These are phyloP conservation scores for Portevinia maculata DNA, from an alignment of 2,888 invertebrate species.

Conservation along the genomic window DNA sequence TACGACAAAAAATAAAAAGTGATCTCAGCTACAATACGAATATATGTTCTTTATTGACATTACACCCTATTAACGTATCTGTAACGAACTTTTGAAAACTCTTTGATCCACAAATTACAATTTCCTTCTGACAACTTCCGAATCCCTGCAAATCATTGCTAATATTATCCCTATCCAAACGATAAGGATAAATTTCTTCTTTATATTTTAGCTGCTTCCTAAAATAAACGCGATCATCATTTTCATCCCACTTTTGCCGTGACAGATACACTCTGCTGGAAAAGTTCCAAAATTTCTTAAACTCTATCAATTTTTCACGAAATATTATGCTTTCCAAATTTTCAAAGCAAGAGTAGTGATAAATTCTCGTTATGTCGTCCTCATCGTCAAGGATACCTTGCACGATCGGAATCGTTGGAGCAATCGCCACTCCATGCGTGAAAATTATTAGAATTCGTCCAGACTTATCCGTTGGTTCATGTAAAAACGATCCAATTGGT, in stretches of 20 bases:
- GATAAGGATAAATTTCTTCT: conserved; percentile 75
- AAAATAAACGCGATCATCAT: conserved; percentile 75
- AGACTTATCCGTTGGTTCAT: conserved; percentile 76
- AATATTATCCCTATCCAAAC: conserved; percentile 61
- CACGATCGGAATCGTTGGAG: conserved; percentile 87
- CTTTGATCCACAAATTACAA: conserved; percentile 76
- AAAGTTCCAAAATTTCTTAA: conserved; percentile 89
- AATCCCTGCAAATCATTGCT: conserved; percentile 4
- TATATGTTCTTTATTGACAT: conserved; percentile 39
- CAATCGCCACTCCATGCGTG: conserved; percentile 90
- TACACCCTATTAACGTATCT: conserved; percentile 34
- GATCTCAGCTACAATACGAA: conserved; percentile 21
- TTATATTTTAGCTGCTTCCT: conserved; percentile 77
- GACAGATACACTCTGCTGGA: conserved; percentile 86
- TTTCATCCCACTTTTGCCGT: conserved; percentile 77
- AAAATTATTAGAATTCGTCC: conserved; percentile 82
- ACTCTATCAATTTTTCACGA: conserved; percentile 85
- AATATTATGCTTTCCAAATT: conserved; percentile 85
- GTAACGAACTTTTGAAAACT: conserved; percentile 75
- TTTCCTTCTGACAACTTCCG: conserved; percentile 24
- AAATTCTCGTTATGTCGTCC: conserved; percentile 86
- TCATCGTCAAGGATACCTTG: conserved; percentile 86
- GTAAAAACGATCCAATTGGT: conserved; percentile 86
- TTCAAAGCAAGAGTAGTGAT: conserved; percentile 86
- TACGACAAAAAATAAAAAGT: not conserved